These are phyloP conservation scores for Phengaris arion DNA, from an alignment of 2,888 invertebrate genomes.

Conservation along the genomic window DNA sequence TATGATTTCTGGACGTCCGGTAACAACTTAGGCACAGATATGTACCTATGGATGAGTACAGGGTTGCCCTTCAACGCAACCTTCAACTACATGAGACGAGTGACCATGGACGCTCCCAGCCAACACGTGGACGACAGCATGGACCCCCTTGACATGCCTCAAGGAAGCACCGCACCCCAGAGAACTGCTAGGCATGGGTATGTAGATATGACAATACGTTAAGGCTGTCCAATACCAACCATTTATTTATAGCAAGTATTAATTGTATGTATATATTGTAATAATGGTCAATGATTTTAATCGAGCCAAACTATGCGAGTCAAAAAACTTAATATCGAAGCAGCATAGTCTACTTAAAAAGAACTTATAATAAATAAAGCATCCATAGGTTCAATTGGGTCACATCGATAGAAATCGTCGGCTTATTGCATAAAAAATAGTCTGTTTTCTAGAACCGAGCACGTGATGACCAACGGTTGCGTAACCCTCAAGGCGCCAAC, in stretches of 20 bases:
- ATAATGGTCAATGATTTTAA: no score
- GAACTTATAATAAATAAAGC: not conserved
- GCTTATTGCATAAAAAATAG: conserved; percentile 62
- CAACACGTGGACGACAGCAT: conserved; percentile 78
- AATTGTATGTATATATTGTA: no score
- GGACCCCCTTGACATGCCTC: conserved; percentile 82
- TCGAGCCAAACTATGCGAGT: not conserved
- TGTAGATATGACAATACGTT: conserved; percentile 39
- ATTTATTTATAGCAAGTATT: no score
- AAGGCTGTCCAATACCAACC: no score
- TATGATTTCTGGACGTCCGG: conserved; percentile 95
- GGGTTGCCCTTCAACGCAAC: conserved; percentile 92
- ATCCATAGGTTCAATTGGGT: no score
- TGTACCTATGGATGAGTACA: conserved; percentile 94
- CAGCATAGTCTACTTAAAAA: not conserved
- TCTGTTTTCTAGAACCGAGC: conserved; percentile 78
- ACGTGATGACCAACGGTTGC: conserved; percentile 83
- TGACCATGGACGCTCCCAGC: conserved; percentile 76
- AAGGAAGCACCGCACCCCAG: conserved; percentile 88
- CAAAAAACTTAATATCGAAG: not conserved
- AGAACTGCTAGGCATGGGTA: conserved; percentile 88
- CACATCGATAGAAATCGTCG: conserved; percentile 31
- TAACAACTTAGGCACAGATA: conserved; percentile 91
- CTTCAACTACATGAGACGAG: conserved; percentile 87
- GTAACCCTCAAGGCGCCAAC: conserved; percentile 88